Evolutionary conservation across 2,888 invertebrate species (phyloP), one percentile per base, ranked within the genome.

Genomic region (Cheilosia impressa): DNA sequence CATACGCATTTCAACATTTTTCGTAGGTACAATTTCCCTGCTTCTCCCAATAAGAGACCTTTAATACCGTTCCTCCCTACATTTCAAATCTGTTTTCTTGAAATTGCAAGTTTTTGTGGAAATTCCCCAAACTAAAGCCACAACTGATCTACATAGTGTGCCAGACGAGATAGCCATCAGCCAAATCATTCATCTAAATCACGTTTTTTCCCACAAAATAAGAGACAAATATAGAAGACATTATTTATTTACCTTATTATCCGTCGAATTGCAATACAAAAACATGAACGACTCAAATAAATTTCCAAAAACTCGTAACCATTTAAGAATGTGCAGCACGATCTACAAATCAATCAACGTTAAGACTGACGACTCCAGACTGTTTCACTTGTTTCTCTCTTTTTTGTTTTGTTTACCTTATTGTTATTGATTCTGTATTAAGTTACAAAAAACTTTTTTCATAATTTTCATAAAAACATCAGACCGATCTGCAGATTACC

Each of bases 241-340:
- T 24, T 60, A 68, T 60, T 73, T 75, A 69, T 79, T 85, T 85
- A 85, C 85, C 85, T 81, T 80, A 62, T 72, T 68, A 63, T 57
- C 68, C 65, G 71, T 77, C 63, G 55, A 66, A 77, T 38, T 85
- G 85, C 85, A 77, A 50, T 66, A 58, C 9, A 60, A 66, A 43
- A 76, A 66, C 80, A 63, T 78, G 47, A 58, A 57, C 68, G 34
- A 62, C 77, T 19, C 41, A 77, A 68, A 81, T 72, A 81, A 80
- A 85, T 81, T 81, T 85, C 81, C 80, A 85, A 85, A 85, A 85
- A 85, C 76, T 85, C 76, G 81, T 62, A 81, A 81, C 76, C 80
- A 72, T 85, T 85, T 85, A 81, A 72, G 57, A 81, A 85, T 85
- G 76, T 85, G 76, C 85, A 85, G 85, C 85, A 85, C 85, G 85